Base-by-base conservation (phyloP, 2,113 vertebrate genomes). In the Phalacrocorax pelagicus region DNA sequence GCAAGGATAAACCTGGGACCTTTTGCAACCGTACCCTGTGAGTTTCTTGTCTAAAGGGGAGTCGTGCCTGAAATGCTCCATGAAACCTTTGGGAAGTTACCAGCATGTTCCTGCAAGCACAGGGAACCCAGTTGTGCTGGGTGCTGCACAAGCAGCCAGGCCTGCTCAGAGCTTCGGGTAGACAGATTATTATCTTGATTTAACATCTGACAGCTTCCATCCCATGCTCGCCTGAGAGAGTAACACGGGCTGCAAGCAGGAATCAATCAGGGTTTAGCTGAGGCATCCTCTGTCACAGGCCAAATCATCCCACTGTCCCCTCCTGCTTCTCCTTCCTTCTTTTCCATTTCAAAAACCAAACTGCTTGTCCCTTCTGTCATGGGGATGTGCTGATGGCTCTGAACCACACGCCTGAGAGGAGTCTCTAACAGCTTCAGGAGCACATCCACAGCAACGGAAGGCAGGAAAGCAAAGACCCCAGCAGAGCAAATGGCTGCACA, bases 201-300 rank as follows among this genome's bases (percentile, higher is more conserved):
- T 81, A 74, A 55, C 83, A 84, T 70, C 96, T 59, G 69, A 81
- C 80, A 78, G 92, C 94, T 92, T 51, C 94, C 88, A 82, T 66
- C 63, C 92, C 66, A 36, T 2, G 54, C 95, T 88, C 3, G 4
- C 80, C 70, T 1, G n/a, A 54, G 93, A 86, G 51, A 46, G 42
- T 30, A 44, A 44, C 7, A 1, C 92, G 30, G 82, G 58, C 91
- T 73, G 92, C 55, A 5, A 29, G 83, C 71, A 38, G 88, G 59
- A 71, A 80, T 81, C 82, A 10, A 5, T 70, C 74, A 49, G 92
- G 72, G 74, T 1, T 40, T 26, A 7, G 66, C 54, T 4, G 0
- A 54, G 36, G 84, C 84, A 36, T 65, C 78, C 86, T 63, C 78
- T 5, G 38, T 9, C 93, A 67, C 75, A 34, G 72, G 59, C 67